Base-by-base conservation (phyloP, 2,888 invertebrate species). In the Marronus borbonicus region DNA sequence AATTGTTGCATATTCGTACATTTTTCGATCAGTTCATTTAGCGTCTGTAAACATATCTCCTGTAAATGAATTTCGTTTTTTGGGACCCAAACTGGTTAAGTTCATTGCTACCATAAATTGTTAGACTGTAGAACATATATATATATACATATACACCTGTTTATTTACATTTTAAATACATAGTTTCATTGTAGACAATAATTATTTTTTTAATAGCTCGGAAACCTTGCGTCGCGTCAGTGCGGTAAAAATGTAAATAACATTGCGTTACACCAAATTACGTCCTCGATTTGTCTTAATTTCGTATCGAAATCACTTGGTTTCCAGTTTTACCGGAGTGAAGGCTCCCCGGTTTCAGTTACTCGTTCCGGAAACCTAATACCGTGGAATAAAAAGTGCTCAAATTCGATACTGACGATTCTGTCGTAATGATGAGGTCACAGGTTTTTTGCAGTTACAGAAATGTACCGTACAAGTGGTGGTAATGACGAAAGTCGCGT, bases 241-340 rank as follows among this genome's bases (percentile, higher is more conserved):
- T 66, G 39, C 10, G 7, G 36, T 66, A 66, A 39, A 66, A 66
- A 66, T 39, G 44, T 66, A 39, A 66, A 49, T 39, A 66, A 66
- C 39, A 44, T 66, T 66, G 65, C 44, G 17, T 44, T 66, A 17
- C 31, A 36, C 0, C n/a, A 28, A 7, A 62, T 17, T 66, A 66
- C 65, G 65, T 20, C 65, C 65, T 66, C 65, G 44, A 66, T 66
- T 44, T 44, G n/a, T 66, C 20, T 66, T 66, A 66, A 39, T 66
- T 39, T 66, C n/a, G 65, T 39, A 66, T 44, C 65, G 12, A 66
- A 66, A 66, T 66, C 44, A 66, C 20, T 44, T 39, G 20, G 20
- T 66, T 39, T 7, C 65, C 65, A 66, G 44, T 44, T 44, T 66
- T 44, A 66, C 44, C 20, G 4, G 4, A 17, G 17, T 20, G 65